Base-by-base conservation (phyloP, 2,113 vertebrate genomes). In the Sclerurus mexicanus region DNA sequence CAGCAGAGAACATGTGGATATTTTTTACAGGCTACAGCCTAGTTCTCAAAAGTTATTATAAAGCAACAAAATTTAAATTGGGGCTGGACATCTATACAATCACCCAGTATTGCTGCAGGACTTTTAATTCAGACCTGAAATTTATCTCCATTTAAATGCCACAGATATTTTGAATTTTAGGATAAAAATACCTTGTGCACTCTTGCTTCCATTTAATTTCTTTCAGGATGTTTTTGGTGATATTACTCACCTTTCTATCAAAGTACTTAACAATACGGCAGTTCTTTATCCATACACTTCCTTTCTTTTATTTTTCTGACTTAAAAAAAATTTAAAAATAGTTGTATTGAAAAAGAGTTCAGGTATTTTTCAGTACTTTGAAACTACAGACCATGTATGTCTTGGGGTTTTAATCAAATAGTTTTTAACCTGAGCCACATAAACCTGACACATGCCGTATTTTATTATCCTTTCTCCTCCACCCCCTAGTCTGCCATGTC, bases 1-100 rank as follows among this genome's bases (percentile, higher is more conserved):
- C 98, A 98, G 94, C 86, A 83, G 93, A 96, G 96, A 97, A 95
- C 96, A 97, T 95, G 92, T 97, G 96, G 95, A 79, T 96, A 95
- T 97, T 98, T 97, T 98, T 95, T 98, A 98, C 92, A 97, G 97
- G 96, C 93, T 97, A 95, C 81, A 97, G 89, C 85, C 88, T 93
- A 97, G 86, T 97, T 96, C 96, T 97, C 93, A 74, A 92, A 96
- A 97, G 91, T 96, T 97, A 97, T 96, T 98, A 97, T 96, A 92
- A 96, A 97, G 90, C 74, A 97, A 97, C 90, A 97, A 95, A 97
- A 97, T 95, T 97, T 97, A 96, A 97, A 96, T 95, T 96, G 92
- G 93, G 40, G 69, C 60, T 83, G 92, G 37, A 76, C 79, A 96
- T 96, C 79, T 90, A 94, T 62, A 68, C 50, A 95, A 75, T 88